Evolutionary conservation across 2,888 invertebrate genomes (phyloP).

Genomic region (Colostygia pectinataria): DNA sequence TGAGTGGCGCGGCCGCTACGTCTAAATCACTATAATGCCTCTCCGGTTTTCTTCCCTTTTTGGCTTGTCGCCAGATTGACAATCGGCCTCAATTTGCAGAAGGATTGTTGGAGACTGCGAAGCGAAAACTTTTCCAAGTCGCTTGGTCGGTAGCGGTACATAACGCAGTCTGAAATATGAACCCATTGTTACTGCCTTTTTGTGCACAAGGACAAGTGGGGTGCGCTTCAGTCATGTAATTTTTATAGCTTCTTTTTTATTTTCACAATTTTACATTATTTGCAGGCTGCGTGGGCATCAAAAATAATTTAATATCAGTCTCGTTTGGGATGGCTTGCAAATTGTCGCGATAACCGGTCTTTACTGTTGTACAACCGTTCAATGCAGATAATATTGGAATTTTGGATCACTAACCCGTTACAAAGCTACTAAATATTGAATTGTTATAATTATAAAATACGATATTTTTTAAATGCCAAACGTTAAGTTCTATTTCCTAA

Average conservation of each 20-base stretch:
- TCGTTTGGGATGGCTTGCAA: conserved; percentile 24
- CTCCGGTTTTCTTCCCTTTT: conserved; percentile 47
- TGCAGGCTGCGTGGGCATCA: conserved; percentile 5
- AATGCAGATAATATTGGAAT: conserved; percentile 37
- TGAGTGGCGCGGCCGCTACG: conserved; percentile 39
- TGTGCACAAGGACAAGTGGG: conserved; percentile 47
- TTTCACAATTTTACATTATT: conserved; percentile 28
- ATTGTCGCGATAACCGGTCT: conserved; percentile 38
- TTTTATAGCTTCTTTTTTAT: conserved; percentile 30
- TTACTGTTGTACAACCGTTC: conserved; percentile 39
- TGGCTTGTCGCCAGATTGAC: conserved; percentile 57
- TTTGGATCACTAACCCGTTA: conserved; percentile 28
- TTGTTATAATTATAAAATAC: background rate
- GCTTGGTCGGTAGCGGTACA: conserved; percentile 45
- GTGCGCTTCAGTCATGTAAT: conserved; percentile 34
- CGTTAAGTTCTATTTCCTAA: too few relatives aligned
- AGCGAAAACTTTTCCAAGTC: conserved; percentile 50
- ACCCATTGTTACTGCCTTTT: conserved; percentile 68
- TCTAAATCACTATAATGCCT: conserved; percentile 54
- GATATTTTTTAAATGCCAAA: background rate
- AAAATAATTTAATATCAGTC: conserved; percentile 22
- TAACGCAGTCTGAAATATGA: conserved; percentile 63
- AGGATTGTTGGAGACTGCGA: conserved; percentile 47
- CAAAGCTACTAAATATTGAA: conserved; percentile 24
- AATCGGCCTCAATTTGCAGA: conserved; percentile 60